phyloP scores from a whole-genome alignment of 2,888 invertebrate genomes.

The Drosophila longiperda region DNA sequence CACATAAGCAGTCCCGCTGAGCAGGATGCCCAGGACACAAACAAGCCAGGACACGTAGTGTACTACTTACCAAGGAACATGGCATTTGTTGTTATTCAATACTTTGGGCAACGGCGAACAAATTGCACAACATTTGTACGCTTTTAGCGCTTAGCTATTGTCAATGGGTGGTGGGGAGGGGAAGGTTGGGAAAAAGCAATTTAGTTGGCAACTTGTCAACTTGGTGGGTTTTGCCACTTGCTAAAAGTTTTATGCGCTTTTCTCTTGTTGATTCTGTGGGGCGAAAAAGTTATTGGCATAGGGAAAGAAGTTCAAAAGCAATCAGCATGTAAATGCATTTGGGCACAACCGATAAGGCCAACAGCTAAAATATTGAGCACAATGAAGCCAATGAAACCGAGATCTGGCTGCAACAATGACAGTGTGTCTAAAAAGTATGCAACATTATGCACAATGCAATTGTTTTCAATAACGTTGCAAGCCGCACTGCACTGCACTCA shows the following conservation, averaged over 20 bases:
- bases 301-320: conserved; percentile 45
- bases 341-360: conserved; percentile 36
- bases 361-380: conserved; percentile 40
- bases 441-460: conserved; percentile 17
- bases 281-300: conserved; percentile 47
- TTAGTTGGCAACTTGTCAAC: conserved; percentile 55
- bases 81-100: conserved; percentile 58
- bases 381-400: conserved; percentile 41
- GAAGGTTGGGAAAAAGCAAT: conserved; percentile 44
- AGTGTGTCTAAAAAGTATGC: conserved; percentile 32
- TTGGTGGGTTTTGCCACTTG: conserved; percentile 45
- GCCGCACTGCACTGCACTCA: conserved; percentile 13
- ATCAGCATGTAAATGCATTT: conserved; percentile 70
- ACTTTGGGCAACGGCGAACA: conserved; percentile 49
- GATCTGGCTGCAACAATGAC: conserved; percentile 9
- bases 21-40: background rate
- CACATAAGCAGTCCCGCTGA: background rate
- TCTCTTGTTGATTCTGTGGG: conserved; percentile 5
- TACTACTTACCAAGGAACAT: conserved; percentile 20
- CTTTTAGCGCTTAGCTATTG: conserved; percentile 46
- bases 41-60: background rate
- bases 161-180: conserved; percentile 6
- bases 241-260: conserved; percentile 42
- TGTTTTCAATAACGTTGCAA: conserved; percentile 49
- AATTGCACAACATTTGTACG: conserved; percentile 67